A percentile compares a stretch with the other conserved stretches of the same genome.
These are phyloP conservation scores for Octopus bimaculoides DNA, from an alignment of 1,140 invertebrate genomes.

Conservation along the genomic window DNA sequence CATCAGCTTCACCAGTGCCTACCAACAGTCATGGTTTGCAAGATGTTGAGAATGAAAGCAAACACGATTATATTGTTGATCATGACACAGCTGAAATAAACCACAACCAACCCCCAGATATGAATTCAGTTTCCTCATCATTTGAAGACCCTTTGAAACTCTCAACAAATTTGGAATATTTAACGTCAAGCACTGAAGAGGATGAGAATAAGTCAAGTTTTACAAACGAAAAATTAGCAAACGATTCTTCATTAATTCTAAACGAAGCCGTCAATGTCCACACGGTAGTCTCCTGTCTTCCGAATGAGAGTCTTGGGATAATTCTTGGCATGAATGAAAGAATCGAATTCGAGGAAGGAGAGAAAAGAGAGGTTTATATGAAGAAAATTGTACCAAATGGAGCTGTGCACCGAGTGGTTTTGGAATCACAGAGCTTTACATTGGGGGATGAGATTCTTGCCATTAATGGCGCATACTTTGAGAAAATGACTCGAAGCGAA, in stretches of 20 bases:
- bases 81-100: too few species aligned
- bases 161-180: not conserved
- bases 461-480: conserved; percentile 76
- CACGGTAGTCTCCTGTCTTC: conserved; percentile 42
- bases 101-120: too few species aligned
- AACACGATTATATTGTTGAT: too few species aligned
- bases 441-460: conserved; percentile 86
- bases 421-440: conserved; percentile 57
- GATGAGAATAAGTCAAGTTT: not conserved
- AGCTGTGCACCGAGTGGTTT: conserved; percentile 80
- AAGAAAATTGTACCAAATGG: conserved; percentile 86
- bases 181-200: not conserved
- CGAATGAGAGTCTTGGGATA: conserved; percentile 85
- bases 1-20: too few species aligned
- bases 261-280: not conserved
- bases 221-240: not conserved
- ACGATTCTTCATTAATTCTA: not conserved
- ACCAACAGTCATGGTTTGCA: too few species aligned
- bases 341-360: conserved; percentile 63
- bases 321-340: conserved; percentile 90
- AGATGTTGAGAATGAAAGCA: too few species aligned
- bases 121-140: not conserved
- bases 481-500: conserved; percentile 78
- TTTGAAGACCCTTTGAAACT: not conserved
- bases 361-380: conserved; percentile 74